Evolutionary conservation across 2,888 invertebrate genomes (phyloP).

Genomic region (Epiblema foenella): DNA sequence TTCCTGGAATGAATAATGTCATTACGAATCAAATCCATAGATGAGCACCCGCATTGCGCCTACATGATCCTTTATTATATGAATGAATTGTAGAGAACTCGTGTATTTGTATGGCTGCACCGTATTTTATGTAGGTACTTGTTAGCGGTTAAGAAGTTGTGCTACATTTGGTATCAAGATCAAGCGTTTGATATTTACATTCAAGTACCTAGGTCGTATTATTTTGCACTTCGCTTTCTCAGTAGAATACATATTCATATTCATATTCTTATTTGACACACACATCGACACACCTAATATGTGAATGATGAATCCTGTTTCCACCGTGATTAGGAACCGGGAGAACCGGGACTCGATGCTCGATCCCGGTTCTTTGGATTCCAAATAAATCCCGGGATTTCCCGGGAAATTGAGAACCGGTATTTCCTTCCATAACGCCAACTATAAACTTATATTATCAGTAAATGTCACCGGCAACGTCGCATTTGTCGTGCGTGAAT

Average conservation of each 20-base stretch:
- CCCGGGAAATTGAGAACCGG: too few relatives aligned
- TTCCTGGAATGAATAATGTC: conserved; percentile 13
- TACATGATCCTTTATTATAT: neutral
- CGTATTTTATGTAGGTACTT: neutral
- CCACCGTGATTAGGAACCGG: too few relatives aligned
- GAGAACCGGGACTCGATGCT: too few relatives aligned
- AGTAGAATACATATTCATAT: neutral
- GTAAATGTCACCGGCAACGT: too few relatives aligned
- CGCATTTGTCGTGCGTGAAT: too few relatives aligned
- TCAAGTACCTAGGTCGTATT: neutral
- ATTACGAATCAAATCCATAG: conserved; percentile 16
- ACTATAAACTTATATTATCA: too few relatives aligned
- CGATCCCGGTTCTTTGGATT: too few relatives aligned
- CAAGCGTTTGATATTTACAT: neutral
- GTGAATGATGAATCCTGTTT: too few relatives aligned
- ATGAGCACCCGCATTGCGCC: conserved; percentile 12
- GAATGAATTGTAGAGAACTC: conserved; percentile 4
- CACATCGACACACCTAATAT: too few relatives aligned
- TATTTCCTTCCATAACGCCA: too few relatives aligned
- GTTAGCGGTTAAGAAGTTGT: neutral
- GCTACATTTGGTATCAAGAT: neutral
- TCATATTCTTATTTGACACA: too few relatives aligned
- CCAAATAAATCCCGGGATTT: too few relatives aligned
- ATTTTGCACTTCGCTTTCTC: neutral
- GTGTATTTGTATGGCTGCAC: conserved; percentile 3